A percentile compares a stretch with the other conserved stretches of the same genome.
Evolutionary conservation across 2,888 invertebrate genomes (phyloP).

Genomic region (Coleophora flavipennella): DNA sequence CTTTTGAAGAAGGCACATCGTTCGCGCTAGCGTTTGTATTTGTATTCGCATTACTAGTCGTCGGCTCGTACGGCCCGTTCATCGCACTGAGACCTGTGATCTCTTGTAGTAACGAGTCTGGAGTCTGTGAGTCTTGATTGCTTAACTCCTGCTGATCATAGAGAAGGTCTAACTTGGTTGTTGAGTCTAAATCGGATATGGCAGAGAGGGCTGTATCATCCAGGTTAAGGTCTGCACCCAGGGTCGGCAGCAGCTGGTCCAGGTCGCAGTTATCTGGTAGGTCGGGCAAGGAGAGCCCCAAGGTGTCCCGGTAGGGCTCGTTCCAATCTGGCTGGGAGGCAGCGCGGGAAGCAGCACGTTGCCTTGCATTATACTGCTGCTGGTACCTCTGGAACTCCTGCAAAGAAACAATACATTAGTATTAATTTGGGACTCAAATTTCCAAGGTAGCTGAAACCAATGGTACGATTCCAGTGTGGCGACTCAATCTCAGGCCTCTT

Average conservation of each 20-base stretch:
- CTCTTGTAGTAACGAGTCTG: slow-evolving; percentile 37
- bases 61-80: slow-evolving; percentile 31
- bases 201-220: slow-evolving; percentile 51
- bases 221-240: slow-evolving; percentile 74
- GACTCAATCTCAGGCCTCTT: too few relatives aligned
- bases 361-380: slow-evolving; percentile 75
- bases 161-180: slow-evolving; percentile 55
- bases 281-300: slow-evolving; percentile 49
- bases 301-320: slow-evolving; percentile 62
- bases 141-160: slow-evolving; percentile 27
- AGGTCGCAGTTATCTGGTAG: slow-evolving; percentile 70
- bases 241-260: slow-evolving; percentile 76
- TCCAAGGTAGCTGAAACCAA: too few relatives aligned
- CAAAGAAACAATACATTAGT: slow-evolving; percentile 13
- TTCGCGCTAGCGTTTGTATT: slow-evolving; percentile 18
- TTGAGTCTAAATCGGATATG: slow-evolving; percentile 50
- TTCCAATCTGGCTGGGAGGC: slow-evolving; percentile 58
- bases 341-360: slow-evolving; percentile 58
- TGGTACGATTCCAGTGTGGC: too few relatives aligned
- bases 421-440: too few relatives aligned
- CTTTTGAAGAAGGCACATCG: slow-evolving; percentile 24
- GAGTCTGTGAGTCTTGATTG: slow-evolving; percentile 16
- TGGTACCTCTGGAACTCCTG: slow-evolving; percentile 76
- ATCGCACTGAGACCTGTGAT: slow-evolving; percentile 36
- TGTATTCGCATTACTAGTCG: slow-evolving; percentile 4